phyloP scores from a whole-genome alignment of 2,113 vertebrate genomes.

The Sylvietta virens region DNA sequence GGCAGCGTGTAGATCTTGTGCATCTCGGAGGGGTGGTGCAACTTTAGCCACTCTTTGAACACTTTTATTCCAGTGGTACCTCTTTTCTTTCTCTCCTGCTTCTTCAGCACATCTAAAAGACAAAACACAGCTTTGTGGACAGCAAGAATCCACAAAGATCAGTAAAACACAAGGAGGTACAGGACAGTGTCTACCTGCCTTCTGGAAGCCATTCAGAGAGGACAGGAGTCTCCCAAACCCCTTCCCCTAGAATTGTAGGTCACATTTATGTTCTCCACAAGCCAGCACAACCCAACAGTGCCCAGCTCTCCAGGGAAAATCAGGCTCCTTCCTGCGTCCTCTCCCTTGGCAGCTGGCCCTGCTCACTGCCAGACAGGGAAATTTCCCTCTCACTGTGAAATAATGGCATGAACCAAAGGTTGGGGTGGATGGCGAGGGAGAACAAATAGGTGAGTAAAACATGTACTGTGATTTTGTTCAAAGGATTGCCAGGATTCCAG shows the following conservation, averaged over 20 bases:
- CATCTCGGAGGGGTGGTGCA: background rate
- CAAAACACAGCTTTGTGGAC: background rate
- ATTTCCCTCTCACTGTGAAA: background rate
- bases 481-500: background rate
- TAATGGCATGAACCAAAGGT: background rate
- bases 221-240: background rate
- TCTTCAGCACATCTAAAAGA: background rate
- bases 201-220: background rate
- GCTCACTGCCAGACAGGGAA: background rate
- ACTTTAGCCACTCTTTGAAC: background rate
- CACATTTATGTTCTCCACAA: background rate
- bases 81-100: background rate
- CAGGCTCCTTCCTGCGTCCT: background rate
- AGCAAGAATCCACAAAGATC: background rate
- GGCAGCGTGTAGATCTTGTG: background rate
- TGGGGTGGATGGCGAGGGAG: background rate
- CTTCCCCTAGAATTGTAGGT: background rate
- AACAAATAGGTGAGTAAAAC: background rate
- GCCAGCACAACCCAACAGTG: too few species aligned
- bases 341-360: background rate
- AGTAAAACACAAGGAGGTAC: background rate
- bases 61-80: background rate
- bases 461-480: background rate
- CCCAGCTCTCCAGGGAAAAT: background rate
- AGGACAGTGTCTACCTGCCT: background rate